These are phyloP conservation scores for Salarias fasciatus DNA, from an alignment of 2,797 vertebrate genomes.

Conservation along the genomic window DNA sequence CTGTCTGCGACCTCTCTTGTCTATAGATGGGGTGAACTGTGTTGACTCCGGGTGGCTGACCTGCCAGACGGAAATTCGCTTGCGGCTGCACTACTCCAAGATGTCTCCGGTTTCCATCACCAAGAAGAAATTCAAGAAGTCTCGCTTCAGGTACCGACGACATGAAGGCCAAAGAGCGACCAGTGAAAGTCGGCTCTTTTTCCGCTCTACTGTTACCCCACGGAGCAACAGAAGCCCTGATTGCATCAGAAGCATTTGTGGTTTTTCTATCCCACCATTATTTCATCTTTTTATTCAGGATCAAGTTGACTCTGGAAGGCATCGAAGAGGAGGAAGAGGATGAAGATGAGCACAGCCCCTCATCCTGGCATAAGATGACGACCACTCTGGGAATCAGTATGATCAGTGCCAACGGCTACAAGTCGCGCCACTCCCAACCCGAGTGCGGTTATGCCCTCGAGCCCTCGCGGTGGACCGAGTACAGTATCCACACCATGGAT, in stretches of 20 bases:
- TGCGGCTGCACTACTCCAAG: conserved; percentile 94
- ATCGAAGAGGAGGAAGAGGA: conserved; percentile 86
- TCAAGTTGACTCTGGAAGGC: conserved; percentile 93
- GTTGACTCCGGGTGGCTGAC: conserved; percentile 97
- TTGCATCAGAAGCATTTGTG: no score
- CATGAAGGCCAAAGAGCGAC: conserved; percentile 5
- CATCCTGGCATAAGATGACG: conserved; percentile 87
- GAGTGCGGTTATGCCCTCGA: conserved; percentile 94
- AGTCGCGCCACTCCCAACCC: conserved; percentile 92
- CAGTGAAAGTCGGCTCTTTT: conserved; percentile 32
- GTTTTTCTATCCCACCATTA: no score
- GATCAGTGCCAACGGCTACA: conserved; percentile 89
- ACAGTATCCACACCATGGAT: conserved; percentile 96
- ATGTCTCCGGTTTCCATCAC: conserved; percentile 92
- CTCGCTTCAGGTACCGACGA: conserved; percentile 91
- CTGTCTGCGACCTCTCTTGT: conserved; percentile 14
- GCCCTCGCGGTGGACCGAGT: conserved; percentile 91
- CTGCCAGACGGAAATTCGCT: conserved; percentile 95
- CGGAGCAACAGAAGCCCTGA: conserved; percentile 1
- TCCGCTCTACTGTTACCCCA: neutral
- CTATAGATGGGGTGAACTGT: conserved; percentile 86
- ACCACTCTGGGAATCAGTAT: conserved; percentile 90
- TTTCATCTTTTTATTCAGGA: conserved; percentile 70
- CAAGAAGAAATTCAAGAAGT: conserved; percentile 98
- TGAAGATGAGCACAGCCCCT: conserved; percentile 80